Evolutionary conservation across 2,888 invertebrate species (phyloP).

Genomic region (Mimachlamys varia): DNA sequence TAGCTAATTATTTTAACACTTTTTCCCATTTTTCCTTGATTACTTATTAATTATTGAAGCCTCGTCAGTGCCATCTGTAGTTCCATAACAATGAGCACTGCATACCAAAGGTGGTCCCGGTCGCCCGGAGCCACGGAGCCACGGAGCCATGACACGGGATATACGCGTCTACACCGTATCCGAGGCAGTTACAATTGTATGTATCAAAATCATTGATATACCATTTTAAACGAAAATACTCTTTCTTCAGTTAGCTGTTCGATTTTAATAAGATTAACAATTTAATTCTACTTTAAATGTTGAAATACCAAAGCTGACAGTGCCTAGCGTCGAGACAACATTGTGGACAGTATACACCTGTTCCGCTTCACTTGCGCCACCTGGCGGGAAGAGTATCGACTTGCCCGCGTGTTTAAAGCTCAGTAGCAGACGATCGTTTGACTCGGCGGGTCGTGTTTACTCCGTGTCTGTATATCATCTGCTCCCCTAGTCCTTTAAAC

Average conservation of each 20-base stretch:
- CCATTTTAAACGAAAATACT: not conserved
- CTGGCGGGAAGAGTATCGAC: not conserved
- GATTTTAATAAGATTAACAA: not conserved
- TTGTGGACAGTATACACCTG: constrained; percentile 10
- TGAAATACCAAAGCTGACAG: not conserved
- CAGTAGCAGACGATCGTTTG: constrained; percentile 31
- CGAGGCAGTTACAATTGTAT: too few relatives aligned
- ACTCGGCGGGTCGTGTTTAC: not conserved
- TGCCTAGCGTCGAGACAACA: not conserved
- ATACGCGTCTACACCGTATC: not conserved
- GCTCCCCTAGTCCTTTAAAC: not conserved
- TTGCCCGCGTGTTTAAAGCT: constrained; percentile 6
- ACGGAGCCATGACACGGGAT: not conserved
- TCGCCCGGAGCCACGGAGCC: too few relatives aligned
- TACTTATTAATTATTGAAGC: constrained; percentile 27
- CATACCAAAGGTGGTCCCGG: not conserved
- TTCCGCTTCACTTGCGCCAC: constrained; percentile 24
- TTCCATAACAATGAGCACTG: not conserved
- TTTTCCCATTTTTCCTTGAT: not conserved
- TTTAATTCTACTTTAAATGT: not conserved
- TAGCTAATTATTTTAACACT: constrained; percentile 10
- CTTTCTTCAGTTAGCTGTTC: too few relatives aligned
- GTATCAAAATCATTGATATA: too few relatives aligned
- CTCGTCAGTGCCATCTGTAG: not conserved
- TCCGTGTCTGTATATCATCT: not conserved